phyloP scores from a whole-genome alignment of 2,888 invertebrate genomes.

The Aricia artaxerxes region DNA sequence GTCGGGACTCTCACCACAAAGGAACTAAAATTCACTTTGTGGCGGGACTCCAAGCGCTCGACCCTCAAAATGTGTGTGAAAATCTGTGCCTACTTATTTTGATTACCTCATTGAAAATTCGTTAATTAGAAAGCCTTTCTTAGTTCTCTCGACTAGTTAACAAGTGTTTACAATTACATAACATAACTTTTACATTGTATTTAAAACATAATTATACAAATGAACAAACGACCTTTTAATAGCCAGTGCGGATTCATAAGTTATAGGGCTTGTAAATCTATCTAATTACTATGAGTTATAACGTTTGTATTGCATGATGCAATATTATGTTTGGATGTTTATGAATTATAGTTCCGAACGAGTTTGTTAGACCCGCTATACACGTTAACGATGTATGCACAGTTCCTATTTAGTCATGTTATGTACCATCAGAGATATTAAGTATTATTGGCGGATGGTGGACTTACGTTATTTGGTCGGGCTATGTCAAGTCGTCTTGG shows the following conservation, averaged over 20 bases:
- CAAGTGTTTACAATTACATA: neutral
- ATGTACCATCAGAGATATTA: neutral
- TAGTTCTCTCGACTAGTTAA: neutral
- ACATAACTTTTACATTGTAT: conserved; percentile 23
- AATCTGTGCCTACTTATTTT: too few relatives aligned
- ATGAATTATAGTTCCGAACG: conserved; percentile 16
- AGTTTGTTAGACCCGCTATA: neutral
- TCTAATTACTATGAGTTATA: conserved; percentile 17
- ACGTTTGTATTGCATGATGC: conserved; percentile 14
- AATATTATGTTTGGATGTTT: conserved; percentile 21
- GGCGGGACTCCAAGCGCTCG: too few relatives aligned
- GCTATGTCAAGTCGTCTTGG: too few relatives aligned
- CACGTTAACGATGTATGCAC: neutral
- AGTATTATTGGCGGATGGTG: too few relatives aligned
- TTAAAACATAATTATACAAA: neutral
- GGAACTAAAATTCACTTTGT: too few relatives aligned
- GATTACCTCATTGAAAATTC: neutral
- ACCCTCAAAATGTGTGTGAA: too few relatives aligned
- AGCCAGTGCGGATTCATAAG: conserved; percentile 10
- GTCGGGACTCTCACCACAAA: too few relatives aligned
- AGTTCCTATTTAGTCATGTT: neutral
- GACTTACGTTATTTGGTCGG: too few relatives aligned
- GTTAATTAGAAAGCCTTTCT: neutral
- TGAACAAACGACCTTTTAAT: conserved; percentile 22
- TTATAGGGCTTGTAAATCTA: conserved; percentile 19